phyloP scores from a whole-genome alignment of 2,888 invertebrate genomes.

The Ditula angustiorana region DNA sequence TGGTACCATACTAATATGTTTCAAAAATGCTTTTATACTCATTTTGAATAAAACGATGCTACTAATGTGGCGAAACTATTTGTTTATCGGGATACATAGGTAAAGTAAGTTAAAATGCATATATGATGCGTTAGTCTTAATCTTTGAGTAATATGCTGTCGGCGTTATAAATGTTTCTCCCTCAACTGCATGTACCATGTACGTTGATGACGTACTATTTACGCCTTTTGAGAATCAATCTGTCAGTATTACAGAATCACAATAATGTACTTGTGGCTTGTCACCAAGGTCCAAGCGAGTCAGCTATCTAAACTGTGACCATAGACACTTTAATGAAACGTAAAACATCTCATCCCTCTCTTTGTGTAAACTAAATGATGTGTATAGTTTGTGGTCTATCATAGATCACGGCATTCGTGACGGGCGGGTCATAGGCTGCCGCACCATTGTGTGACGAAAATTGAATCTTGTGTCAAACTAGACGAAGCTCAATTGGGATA shows the following conservation, averaged over 20 bases:
- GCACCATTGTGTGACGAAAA: not conserved
- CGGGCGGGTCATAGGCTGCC: not conserved
- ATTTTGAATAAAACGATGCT: too few relatives aligned
- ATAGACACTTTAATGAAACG: not conserved
- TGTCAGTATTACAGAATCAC: not conserved
- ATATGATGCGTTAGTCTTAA: too few relatives aligned
- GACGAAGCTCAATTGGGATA: not conserved
- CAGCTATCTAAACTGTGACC: not conserved
- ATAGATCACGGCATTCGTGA: constrained; percentile 19
- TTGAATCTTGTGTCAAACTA: not conserved
- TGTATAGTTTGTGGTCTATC: constrained; percentile 13
- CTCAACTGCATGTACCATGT: too few relatives aligned
- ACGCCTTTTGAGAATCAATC: not conserved
- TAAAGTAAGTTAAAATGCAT: too few relatives aligned
- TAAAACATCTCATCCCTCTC: not conserved
- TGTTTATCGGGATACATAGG: too few relatives aligned
- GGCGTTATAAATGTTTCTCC: too few relatives aligned
- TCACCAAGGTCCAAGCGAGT: not conserved
- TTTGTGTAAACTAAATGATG: constrained; percentile 10
- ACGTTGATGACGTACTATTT: too few relatives aligned
- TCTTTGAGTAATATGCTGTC: too few relatives aligned
- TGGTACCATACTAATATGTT: too few relatives aligned
- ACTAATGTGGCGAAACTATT: too few relatives aligned
- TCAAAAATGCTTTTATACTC: too few relatives aligned
- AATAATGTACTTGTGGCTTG: not conserved